Evolutionary conservation across 2,888 invertebrate genomes (phyloP).

Genomic region (Erannis defoliaria): DNA sequence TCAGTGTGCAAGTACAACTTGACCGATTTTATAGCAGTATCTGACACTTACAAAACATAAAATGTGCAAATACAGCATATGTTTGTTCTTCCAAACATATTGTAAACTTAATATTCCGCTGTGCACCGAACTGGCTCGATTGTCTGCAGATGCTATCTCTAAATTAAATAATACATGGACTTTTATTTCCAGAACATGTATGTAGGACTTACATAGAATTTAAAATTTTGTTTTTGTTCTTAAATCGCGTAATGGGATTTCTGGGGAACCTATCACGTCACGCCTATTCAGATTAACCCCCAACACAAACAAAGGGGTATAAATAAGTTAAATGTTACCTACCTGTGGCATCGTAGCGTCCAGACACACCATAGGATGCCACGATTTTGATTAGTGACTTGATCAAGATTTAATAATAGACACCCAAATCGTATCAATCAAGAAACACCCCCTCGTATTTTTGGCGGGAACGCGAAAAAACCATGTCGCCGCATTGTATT

Average conservation of each 20-base stretch:
- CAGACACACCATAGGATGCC: too few relatives aligned
- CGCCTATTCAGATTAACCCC: too few relatives aligned
- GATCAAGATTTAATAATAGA: too few relatives aligned
- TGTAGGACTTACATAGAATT: slow-evolving; percentile 41
- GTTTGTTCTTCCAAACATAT: slow-evolving; percentile 40
- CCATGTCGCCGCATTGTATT: too few relatives aligned
- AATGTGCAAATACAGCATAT: slow-evolving; percentile 18
- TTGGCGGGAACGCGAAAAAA: too few relatives aligned
- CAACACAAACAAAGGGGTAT: too few relatives aligned
- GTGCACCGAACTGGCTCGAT: slow-evolving; percentile 38
- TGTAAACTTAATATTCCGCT: slow-evolving; percentile 43
- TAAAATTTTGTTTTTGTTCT: slow-evolving; percentile 38
- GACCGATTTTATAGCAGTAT: background rate
- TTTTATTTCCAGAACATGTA: slow-evolving; percentile 46
- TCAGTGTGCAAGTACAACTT: too few relatives aligned
- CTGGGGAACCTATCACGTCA: slow-evolving; percentile 28
- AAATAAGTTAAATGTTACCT: too few relatives aligned
- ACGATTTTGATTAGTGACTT: too few relatives aligned
- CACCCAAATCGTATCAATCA: too few relatives aligned
- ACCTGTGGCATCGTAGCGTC: too few relatives aligned
- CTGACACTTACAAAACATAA: background rate
- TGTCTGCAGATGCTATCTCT: slow-evolving; percentile 49
- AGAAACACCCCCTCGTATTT: too few relatives aligned
- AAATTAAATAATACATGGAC: slow-evolving; percentile 49
- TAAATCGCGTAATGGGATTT: slow-evolving; percentile 34